Percentiles rank a stretch among this genome's conserved stretches.
Conservation (phyloP, 2,888 invertebrate genomes). For the Pheosia gnoma region DNA sequence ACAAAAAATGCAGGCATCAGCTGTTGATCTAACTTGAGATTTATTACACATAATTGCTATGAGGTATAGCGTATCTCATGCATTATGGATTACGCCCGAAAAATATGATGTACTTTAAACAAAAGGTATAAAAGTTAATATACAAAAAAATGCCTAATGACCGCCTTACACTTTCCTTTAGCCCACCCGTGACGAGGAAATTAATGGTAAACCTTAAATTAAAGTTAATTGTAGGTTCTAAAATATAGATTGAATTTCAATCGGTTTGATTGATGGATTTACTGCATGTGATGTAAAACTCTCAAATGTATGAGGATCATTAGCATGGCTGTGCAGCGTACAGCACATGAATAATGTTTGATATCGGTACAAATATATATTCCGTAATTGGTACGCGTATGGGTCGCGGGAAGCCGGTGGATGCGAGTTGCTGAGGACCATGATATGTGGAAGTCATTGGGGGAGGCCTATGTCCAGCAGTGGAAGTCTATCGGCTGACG, state of each 20-base stretch:
- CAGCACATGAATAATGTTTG: constrained; percentile 32
- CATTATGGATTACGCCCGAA: constrained; percentile 76
- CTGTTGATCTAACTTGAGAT: constrained; percentile 76
- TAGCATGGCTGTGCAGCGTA: constrained; percentile 44
- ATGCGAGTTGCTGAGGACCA: too few species aligned
- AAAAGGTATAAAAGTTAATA: constrained; percentile 67
- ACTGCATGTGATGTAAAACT: constrained; percentile 45
- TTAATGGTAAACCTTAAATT: constrained; percentile 82
- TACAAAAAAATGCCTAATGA: constrained; percentile 75
- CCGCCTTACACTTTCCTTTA: constrained; percentile 71
- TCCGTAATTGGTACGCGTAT: too few species aligned
- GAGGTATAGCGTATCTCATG: constrained; percentile 71
- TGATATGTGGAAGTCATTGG: too few species aligned
- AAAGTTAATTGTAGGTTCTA: constrained; percentile 80
- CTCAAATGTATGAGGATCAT: constrained; percentile 56
- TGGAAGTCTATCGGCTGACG: too few species aligned
- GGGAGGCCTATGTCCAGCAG: too few species aligned
- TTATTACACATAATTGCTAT: constrained; percentile 82
- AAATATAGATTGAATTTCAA: constrained; percentile 79
- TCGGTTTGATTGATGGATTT: constrained; percentile 73
- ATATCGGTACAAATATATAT: constrained; percentile 6
- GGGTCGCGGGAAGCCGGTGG: too few species aligned
- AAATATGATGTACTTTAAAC: constrained; percentile 73
- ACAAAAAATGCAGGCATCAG: constrained; percentile 62
- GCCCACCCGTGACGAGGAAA: constrained; percentile 80